Evolutionary conservation across 1,140 invertebrate species (phyloP), one percentile per base, ranked within the genome.

Genomic region (Pemphigus obesinymphae): DNA sequence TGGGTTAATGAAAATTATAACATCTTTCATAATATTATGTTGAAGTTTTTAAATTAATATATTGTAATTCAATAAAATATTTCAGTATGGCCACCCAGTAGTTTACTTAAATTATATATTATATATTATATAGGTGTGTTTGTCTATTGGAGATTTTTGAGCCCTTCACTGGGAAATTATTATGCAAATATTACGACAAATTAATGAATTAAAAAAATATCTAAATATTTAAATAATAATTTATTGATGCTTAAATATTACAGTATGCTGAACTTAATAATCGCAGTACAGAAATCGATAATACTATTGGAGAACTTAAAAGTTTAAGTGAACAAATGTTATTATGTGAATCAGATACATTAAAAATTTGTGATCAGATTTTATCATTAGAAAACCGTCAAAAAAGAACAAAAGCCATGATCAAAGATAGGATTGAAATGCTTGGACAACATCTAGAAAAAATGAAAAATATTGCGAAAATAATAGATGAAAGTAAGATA

Each of bases 321-420:
- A 92, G 94, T 83, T 92, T 94, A 87, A 92, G 91, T n/a, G 93
- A 93, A 87, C 90, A 91, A 40, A 93, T 97, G 82, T 92, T 93
- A 1, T 87, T 96, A n/a, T 94, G 91, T 84, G 94, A 95, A 86
- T 91, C 93, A 0, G 95, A 96, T 84, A 93, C 94, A 85, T 87
- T 95, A 11, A 92, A 92, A 83, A 87, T 96, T 1, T 92, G 92
- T 84, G 94, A 95, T 85, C 91, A 93, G 83, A 87, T 96, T 29
- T 92, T 92, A 73, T 90, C 90, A 73, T 87, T 96, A 85, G 92
- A 91, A 83, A 93, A 96, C 85, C 91, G 92, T 83, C 93, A 94
- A 86, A 89, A 88, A 26, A 90, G 92, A 82, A 91, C 96, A 4
- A 90, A 91, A 80, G 89, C 89, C 17, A 90, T 92, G 0, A 94